Evolutionary conservation across 92 coral and sea anemone genomes (phyloP), one percentile per base, ranked within the genome.

Genomic region (Scolanthus callimorphus): DNA sequence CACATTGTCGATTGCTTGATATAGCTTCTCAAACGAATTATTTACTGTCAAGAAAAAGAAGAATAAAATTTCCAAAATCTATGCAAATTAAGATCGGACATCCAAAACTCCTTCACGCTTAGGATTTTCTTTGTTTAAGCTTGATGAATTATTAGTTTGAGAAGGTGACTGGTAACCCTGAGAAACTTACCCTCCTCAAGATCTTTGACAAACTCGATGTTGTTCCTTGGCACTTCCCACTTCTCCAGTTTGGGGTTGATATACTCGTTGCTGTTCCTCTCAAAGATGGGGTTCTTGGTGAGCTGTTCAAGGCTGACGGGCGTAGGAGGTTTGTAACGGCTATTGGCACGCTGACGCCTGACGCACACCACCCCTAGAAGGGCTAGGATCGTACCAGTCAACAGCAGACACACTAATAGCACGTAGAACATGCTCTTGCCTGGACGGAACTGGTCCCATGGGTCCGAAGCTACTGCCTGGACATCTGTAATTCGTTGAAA

Each of bases 181-280:
- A n/a, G n/a, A n/a, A n/a, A n/a, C 97, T 70, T 27, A 94, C 99
- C 99, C 73, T 94, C 81, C 44, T 77, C 94, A 29, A 94, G 30
- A 38, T 81, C 86, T 41, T 72, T 86, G 13, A 79, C 80, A 59
- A 89, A 82, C 69, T 77, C 97, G 46, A 94, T 94, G 27, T 76
- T 62, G 46, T 89, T 83, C 20, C 94, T 75, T 19, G 78, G 88
- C n/a, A 84, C 70, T 38, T 73, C 83, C 96, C 90, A 87, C 43
- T 30, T 74, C 50, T 78, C 73, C 22, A 87, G 59, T 55, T 65
- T 69, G 0, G 90, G 85, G 31, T 74, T 83, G 27, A 30, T 47
- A 55, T 70, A 68, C 11, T 71, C 41, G 39, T 76, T 82, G 11
- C 80, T 63, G 13, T 56, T 71, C 39, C 59, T 75, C 29, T 78